phyloP scores from a whole-genome alignment of 2,797 vertebrate species.

The Rhinatrema bivittatum region DNA sequence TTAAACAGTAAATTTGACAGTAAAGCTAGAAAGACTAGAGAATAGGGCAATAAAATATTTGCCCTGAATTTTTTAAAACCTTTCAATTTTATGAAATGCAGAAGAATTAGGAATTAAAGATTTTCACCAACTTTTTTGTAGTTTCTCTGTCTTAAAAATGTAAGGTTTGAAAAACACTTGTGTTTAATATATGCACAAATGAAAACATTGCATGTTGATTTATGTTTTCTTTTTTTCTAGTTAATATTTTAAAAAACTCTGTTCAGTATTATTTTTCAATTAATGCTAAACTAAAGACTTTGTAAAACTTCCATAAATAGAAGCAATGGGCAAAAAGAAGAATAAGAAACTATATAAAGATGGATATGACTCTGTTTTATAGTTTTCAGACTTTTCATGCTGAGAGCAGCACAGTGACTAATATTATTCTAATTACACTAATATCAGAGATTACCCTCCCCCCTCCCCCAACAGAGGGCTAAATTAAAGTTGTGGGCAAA shows the following conservation, averaged over 20 bases:
- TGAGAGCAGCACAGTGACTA: neutral
- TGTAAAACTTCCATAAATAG: neutral
- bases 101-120: neutral
- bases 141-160: neutral
- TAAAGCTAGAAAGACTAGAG: constrained; percentile 22
- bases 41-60: constrained; percentile 20
- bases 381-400: neutral
- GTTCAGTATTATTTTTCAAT: constrained; percentile 2
- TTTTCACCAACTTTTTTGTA: constrained; percentile 1
- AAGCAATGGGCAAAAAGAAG: neutral
- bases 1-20: constrained; percentile 50
- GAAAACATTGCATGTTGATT: neutral
- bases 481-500: too few relatives aligned
- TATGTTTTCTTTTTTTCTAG: neutral
- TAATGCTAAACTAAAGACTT: neutral
- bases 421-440: neutral
- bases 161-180: neutral
- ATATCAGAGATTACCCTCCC: too few relatives aligned
- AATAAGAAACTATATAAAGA: neutral
- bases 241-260: neutral
- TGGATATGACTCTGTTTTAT: neutral
- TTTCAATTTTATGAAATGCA: constrained; percentile 19
- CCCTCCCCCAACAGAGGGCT: too few relatives aligned
- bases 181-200: neutral
- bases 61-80: constrained; percentile 9